phyloP scores from a whole-genome alignment of 2,113 vertebrate species.

The Tursiops truncatus region DNA sequence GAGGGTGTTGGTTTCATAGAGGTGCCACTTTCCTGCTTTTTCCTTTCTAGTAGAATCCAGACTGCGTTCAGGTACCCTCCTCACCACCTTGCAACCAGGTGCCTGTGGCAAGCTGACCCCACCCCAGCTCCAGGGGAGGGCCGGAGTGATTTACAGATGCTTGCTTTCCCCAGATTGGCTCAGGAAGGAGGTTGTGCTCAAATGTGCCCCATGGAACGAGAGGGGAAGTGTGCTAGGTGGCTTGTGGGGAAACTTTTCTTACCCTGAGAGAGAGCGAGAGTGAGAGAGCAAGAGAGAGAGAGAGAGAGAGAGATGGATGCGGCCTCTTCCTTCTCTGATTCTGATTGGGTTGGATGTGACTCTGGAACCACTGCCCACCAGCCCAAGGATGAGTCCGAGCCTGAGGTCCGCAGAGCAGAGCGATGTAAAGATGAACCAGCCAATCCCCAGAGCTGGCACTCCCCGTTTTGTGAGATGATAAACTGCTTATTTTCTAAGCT shows the following conservation, averaged over 20 bases:
- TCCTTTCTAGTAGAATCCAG: not conserved
- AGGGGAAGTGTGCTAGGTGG: not conserved
- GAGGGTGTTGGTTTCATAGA: not conserved
- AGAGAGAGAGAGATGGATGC: not conserved
- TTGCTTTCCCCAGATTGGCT: not conserved
- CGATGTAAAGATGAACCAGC: not conserved
- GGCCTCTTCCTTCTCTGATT: not conserved
- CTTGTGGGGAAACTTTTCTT: not conserved
- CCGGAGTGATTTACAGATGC: not conserved
- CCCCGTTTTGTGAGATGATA: not conserved
- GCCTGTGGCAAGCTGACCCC: not conserved
- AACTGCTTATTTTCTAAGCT: not conserved
- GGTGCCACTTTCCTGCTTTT: not conserved
- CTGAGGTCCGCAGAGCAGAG: not conserved
- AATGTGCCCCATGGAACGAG: not conserved
- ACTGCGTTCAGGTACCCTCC: not conserved
- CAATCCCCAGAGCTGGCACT: not conserved
- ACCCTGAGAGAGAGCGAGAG: not conserved
- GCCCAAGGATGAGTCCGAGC: not conserved
- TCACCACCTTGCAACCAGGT: not conserved
- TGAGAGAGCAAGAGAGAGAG: no score
- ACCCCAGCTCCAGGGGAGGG: not conserved
- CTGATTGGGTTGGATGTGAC: not conserved
- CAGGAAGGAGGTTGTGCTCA: not conserved
- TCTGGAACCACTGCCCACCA: no score